These are phyloP conservation scores for Mormyrus lacerda DNA, from an alignment of 2,113 vertebrate genomes.

Conservation along the genomic window DNA sequence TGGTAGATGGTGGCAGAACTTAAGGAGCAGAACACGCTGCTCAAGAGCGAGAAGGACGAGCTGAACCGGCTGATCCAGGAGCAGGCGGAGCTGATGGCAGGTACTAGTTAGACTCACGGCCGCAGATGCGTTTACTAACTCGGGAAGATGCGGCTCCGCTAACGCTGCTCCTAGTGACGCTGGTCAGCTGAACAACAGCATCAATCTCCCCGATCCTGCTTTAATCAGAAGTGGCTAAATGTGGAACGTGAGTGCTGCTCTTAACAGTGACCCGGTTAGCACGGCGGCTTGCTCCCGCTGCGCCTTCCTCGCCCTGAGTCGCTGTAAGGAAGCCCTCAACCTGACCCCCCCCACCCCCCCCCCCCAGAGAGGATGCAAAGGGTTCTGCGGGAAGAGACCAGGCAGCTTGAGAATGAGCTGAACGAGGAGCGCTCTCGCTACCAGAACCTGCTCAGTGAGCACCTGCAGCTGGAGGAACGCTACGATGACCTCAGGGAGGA, in stretches of 20 bases:
- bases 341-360: not conserved
- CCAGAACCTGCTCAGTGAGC: slow-evolving; percentile 93
- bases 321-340: not conserved
- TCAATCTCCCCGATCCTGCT: not conserved
- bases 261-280: not conserved
- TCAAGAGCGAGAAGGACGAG: slow-evolving; percentile 91
- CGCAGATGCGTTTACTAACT: no score
- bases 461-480: slow-evolving; percentile 88
- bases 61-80: slow-evolving; percentile 83
- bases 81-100: slow-evolving; percentile 88
- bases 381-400: slow-evolving; percentile 77
- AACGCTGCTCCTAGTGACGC: not conserved
- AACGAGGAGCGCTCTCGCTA: slow-evolving; percentile 91
- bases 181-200: not conserved
- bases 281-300: not conserved
- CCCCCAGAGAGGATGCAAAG: slow-evolving; percentile 81
- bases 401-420: slow-evolving; percentile 86
- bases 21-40: slow-evolving; percentile 79
- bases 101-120: slow-evolving; percentile 58
- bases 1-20: slow-evolving; percentile 79
- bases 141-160: not conserved
- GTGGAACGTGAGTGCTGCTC: not conserved
- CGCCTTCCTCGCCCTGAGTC: not conserved
- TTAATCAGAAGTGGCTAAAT: not conserved
- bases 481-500: slow-evolving; percentile 92